phyloP scores from a whole-genome alignment of 2,888 invertebrate genomes.

The Graphium colonna region DNA sequence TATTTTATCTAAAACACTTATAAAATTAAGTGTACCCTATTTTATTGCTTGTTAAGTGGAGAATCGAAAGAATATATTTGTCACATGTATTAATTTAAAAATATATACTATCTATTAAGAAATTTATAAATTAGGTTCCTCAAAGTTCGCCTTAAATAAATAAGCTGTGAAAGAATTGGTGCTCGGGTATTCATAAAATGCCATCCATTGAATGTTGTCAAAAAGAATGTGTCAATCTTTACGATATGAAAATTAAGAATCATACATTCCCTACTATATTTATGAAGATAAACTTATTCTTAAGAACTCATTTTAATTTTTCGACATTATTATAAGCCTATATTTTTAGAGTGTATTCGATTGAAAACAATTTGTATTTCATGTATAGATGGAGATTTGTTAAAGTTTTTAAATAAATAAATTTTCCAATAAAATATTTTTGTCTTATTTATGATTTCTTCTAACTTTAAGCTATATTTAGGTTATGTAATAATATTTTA shows the following conservation, averaged over 20 bases:
- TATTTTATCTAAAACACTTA: no score
- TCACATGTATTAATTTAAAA: no score
- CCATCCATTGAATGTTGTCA: neutral
- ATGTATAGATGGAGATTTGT: conserved; percentile 7
- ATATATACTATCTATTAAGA: neutral
- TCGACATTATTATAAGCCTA: neutral
- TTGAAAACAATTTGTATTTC: neutral
- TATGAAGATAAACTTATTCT: neutral
- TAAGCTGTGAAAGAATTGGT: neutral
- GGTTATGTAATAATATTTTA: no score
- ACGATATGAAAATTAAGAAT: neutral
- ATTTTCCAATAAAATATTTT: no score
- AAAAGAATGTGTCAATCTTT: neutral
- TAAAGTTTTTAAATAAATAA: conserved; percentile 17
- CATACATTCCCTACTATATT: neutral
- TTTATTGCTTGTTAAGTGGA: no score
- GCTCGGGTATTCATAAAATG: neutral
- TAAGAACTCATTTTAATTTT: neutral
- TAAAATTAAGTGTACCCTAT: no score
- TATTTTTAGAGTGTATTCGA: neutral
- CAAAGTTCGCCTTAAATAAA: neutral
- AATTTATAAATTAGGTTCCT: neutral
- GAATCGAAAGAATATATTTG: no score
- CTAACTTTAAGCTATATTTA: no score
- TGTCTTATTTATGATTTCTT: no score